These are phyloP conservation scores for Cottoperca gobio DNA, from an alignment of 2,797 vertebrate species.

Conservation along the genomic window DNA sequence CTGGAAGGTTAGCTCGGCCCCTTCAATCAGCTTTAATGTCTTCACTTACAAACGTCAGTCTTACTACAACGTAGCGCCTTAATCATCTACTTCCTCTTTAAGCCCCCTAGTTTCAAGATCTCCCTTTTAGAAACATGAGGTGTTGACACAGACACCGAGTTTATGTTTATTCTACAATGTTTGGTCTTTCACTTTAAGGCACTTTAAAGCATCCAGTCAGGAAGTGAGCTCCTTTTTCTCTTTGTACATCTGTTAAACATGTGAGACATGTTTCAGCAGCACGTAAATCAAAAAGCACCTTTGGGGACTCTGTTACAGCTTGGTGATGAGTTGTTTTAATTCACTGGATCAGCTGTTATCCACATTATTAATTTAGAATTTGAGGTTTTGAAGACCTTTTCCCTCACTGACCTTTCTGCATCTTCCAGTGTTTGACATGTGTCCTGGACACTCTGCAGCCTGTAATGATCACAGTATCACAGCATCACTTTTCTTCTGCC, in stretches of 20 bases:
- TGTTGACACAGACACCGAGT: slow-evolving; percentile 18
- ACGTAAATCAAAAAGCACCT: slow-evolving; percentile 10
- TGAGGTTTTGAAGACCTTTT: background rate
- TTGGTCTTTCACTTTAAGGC: background rate
- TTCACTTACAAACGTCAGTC: background rate
- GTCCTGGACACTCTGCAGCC: background rate
- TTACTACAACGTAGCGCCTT: background rate
- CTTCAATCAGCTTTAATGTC: background rate
- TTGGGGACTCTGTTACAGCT: slow-evolving; percentile 5
- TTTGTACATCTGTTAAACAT: slow-evolving; percentile 47
- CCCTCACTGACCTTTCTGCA: background rate
- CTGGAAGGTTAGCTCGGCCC: background rate
- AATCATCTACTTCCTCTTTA: too few species aligned
- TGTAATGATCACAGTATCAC: background rate
- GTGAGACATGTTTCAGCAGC: slow-evolving; percentile 26
- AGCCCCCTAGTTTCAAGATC: too few species aligned
- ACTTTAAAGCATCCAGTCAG: slow-evolving; percentile 1
- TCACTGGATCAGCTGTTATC: slow-evolving; percentile 22
- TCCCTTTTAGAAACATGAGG: background rate
- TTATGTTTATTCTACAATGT: slow-evolving; percentile 14
- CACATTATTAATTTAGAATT: slow-evolving; percentile 7
- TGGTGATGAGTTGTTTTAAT: slow-evolving; percentile 32
- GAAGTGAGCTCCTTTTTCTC: slow-evolving; percentile 26
- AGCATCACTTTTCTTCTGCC: background rate
- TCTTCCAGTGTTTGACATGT: background rate